A percentile compares a stretch with the other conserved stretches of the same genome.
These are phyloP conservation scores for Hypena proboscidalis DNA, from an alignment of 2,888 invertebrate species.

Conservation along the genomic window DNA sequence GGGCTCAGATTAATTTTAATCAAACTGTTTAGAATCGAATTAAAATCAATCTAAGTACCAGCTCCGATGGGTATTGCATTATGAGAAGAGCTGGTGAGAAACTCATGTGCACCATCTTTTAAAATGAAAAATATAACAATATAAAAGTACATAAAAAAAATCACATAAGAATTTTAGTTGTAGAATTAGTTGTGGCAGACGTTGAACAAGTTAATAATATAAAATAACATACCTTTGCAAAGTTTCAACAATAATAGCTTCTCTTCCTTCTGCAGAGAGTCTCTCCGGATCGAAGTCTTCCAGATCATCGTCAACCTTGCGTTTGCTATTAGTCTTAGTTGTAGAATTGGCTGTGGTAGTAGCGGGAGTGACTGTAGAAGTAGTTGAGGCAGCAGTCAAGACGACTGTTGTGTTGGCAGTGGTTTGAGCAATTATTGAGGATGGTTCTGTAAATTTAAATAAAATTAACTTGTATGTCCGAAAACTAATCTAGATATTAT, in stretches of 20 bases:
- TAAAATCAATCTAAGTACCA: too few species aligned
- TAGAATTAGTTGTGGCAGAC: too few species aligned
- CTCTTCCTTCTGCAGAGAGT: constrained; percentile 59
- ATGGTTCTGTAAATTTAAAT: constrained; percentile 26
- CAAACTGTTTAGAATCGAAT: too few species aligned
- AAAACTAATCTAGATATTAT: too few species aligned
- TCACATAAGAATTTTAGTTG: too few species aligned
- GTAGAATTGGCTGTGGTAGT: constrained; percentile 26
- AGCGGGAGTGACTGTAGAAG: constrained; percentile 22
- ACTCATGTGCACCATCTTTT: too few species aligned
- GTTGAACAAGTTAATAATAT: neutral
- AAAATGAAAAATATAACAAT: too few species aligned
- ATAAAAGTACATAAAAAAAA: too few species aligned
- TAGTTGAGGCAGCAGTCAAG: constrained; percentile 15
- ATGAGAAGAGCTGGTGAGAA: too few species aligned
- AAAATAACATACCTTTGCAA: constrained; percentile 53
- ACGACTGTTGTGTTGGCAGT: constrained; percentile 6
- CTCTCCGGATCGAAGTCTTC: constrained; percentile 49
- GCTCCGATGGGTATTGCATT: too few species aligned
- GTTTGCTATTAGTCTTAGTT: constrained; percentile 42
- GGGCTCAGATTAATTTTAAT: too few species aligned
- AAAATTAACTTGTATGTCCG: too few species aligned
- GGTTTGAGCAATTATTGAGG: constrained; percentile 32
- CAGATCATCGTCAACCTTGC: constrained; percentile 52
- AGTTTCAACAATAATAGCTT: constrained; percentile 65